phyloP scores from a whole-genome alignment of 2,888 invertebrate genomes.

The Helleia helle region DNA sequence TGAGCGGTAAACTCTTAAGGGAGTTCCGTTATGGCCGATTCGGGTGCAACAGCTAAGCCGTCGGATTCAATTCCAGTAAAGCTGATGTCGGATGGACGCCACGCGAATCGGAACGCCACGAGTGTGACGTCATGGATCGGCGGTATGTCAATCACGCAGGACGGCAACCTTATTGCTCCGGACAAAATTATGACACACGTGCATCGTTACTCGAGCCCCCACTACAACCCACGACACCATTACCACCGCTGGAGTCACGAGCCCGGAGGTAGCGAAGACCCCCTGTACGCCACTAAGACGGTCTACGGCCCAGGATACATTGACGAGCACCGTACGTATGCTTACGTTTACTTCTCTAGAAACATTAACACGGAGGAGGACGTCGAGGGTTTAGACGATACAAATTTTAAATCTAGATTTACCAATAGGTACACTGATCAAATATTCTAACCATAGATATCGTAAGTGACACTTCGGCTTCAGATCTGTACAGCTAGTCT shows the following conservation, averaged over 20 bases:
- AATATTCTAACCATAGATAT: constrained; percentile 68
- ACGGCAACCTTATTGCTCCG: constrained; percentile 66
- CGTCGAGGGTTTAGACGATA: constrained; percentile 38
- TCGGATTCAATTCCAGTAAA: constrained; percentile 72
- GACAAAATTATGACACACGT: constrained; percentile 69
- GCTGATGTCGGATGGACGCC: constrained; percentile 68
- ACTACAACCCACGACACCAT: constrained; percentile 68
- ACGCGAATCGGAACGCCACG: constrained; percentile 55
- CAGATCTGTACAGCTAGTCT: constrained; percentile 37
- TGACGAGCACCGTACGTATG: constrained; percentile 72
- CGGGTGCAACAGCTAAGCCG: constrained; percentile 60
- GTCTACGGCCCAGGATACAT: constrained; percentile 70
- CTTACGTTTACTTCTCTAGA: constrained; percentile 35
- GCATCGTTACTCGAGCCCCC: constrained; percentile 66
- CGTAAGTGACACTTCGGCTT: constrained; percentile 62
- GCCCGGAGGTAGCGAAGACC: constrained; percentile 67
- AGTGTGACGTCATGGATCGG: constrained; percentile 66
- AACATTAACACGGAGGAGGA: constrained; percentile 19
- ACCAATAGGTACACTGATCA: constrained; percentile 41
- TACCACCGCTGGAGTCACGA: constrained; percentile 67
- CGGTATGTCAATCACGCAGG: constrained; percentile 70
- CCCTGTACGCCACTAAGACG: constrained; percentile 72
- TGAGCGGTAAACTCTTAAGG: constrained; percentile 56
- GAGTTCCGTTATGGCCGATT: constrained; percentile 56
- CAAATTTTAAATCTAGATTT: constrained; percentile 16